These are phyloP conservation scores for Hymenopus coronatus DNA, from an alignment of 2,888 invertebrate species.

Conservation along the genomic window DNA sequence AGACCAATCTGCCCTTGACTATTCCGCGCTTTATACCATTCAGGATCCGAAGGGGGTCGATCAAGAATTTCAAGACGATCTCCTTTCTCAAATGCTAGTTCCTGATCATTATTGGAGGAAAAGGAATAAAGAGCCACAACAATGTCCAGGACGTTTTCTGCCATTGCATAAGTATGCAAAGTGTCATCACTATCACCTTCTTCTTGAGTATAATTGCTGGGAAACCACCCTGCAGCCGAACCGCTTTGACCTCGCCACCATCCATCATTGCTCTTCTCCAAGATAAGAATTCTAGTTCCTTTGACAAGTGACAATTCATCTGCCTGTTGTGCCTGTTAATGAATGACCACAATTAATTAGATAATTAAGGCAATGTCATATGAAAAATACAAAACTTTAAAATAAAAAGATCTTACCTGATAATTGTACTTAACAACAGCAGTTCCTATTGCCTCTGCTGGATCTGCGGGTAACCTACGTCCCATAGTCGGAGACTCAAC, in stretches of 20 bases:
- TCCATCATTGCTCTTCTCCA: conserved; percentile 97
- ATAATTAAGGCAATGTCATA: neutral
- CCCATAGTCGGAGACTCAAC: conserved; percentile 74
- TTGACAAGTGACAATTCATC: conserved; percentile 94
- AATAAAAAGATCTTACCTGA: conserved; percentile 45
- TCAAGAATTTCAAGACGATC: conserved; percentile 95
- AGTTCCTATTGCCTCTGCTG: conserved; percentile 80
- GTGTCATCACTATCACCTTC: conserved; percentile 85
- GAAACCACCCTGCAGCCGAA: conserved; percentile 84
- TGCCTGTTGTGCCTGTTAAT: conserved; percentile 79
- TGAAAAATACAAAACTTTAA: neutral
- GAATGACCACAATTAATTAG: neutral
- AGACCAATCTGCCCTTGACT: conserved; percentile 88
- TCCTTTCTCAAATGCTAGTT: conserved; percentile 94
- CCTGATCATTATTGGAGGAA: conserved; percentile 90
- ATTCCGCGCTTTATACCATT: conserved; percentile 97
- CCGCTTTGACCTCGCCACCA: conserved; percentile 97
- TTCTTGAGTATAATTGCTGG: conserved; percentile 92
- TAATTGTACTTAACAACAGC: conserved; percentile 96
- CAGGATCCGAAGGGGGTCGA: conserved; percentile 94
- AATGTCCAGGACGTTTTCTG: conserved; percentile 91
- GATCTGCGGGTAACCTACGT: conserved; percentile 72
- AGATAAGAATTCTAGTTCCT: conserved; percentile 89
- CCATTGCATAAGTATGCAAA: conserved; percentile 90
- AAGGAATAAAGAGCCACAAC: conserved; percentile 94